These are phyloP conservation scores for Rostratula benghalensis DNA, from an alignment of 2,113 vertebrate genomes.

Conservation along the genomic window DNA sequence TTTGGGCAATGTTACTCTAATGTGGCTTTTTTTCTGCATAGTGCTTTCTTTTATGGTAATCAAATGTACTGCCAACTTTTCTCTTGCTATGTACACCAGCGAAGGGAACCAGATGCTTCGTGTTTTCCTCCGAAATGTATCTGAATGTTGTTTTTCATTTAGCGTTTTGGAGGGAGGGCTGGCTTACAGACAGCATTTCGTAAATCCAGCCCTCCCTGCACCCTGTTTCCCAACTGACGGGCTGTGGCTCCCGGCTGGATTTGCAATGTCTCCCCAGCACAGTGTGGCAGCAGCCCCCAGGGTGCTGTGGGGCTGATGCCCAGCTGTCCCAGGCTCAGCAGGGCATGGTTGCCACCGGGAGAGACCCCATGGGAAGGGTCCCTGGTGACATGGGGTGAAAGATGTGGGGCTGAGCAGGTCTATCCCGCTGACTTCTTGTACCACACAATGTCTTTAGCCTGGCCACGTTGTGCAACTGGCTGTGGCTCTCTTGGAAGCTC, in stretches of 20 bases:
- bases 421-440: not conserved
- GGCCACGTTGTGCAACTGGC: accelerated
- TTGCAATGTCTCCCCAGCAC: conserved; percentile 3
- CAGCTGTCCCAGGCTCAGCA: not conserved
- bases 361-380: not conserved
- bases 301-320: not conserved
- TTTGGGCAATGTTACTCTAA: conserved; percentile 74
- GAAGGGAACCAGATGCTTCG: conserved; percentile 81
- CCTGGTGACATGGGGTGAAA: accelerated
- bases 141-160: conserved; percentile 76
- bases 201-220: conserved; percentile 54
- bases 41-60: conserved; percentile 80
- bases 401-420: not conserved
- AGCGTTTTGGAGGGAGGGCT: conserved; percentile 70
- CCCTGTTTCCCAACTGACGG: conserved; percentile 58
- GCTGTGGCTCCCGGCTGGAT: conserved; percentile 61
- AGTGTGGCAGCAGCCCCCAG: not conserved
- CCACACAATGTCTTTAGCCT: not conserved
- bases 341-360: not conserved
- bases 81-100: conserved; percentile 75
- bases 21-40: conserved; percentile 75
- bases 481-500: not conserved
- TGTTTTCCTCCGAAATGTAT: conserved; percentile 73
- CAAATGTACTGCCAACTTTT: conserved; percentile 80
- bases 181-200: conserved; percentile 63